Evolutionary conservation across 2,888 invertebrate genomes (phyloP), one percentile per base, ranked within the genome.

Genomic region (Trimorus sp.): DNA sequence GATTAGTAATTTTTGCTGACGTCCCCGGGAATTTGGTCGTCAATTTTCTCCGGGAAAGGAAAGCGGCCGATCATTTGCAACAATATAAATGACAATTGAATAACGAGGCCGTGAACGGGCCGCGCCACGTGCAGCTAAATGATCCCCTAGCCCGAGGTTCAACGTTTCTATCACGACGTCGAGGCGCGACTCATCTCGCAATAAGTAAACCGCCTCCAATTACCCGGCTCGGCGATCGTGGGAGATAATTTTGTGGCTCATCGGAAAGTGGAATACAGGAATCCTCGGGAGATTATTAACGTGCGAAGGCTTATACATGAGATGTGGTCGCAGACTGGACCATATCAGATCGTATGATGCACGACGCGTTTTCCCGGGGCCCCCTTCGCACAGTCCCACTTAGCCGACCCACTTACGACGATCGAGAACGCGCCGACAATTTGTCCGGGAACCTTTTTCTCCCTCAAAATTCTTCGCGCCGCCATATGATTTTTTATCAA

Each of bases 211-310:
- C 75, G 56, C 56, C 71, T 51, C 56, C 66, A 77, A 71, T 77
- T 79, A 80, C 60, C 48, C 68, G 26, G 40, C 79, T 7, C 51
- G 65, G 69, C 58, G 74, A 80, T 80, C 75, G 75, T 70, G 65
- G 80, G 75, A 80, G 80, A 80, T 80, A 80, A 80, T 80, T 80
- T 75, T 75, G 80, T 70, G 80, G 81, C 73, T 82, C 74, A 58
- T 78, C 77, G 70, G 48, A 81, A 81, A 79, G 81, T 81, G 73
- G 81, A 78, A 82, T 82, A 82, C 59, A 59, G 69, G 63, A 77
- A 77, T 82, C 73, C 59, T 58, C 56, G 26, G 56, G 68, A 73
- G 66, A 73, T 82, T 82, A 73, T 82, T 68, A 82, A 77, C 77
- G 68, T 63, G 71, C 62, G 71, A 71, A 56, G 68, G 68, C 79